Conservation (phyloP, 2,797 vertebrate genomes). For the Poeciliopsis presidionis region DNA sequence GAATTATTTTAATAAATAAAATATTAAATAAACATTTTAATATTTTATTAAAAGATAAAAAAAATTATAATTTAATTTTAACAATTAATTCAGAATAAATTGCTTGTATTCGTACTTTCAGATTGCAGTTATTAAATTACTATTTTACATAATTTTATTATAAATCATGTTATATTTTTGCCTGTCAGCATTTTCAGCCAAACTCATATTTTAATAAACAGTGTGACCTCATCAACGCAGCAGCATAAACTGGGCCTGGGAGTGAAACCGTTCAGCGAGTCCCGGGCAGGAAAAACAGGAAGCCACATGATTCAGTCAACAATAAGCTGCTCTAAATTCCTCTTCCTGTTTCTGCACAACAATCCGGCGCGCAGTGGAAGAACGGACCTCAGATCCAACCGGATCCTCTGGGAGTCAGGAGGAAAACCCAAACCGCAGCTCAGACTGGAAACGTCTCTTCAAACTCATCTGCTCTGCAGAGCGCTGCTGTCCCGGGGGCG, state of each 20-base stretch:
- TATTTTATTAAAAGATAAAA: background rate
- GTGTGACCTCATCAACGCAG: too few species aligned
- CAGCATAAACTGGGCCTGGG: background rate
- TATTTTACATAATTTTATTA: background rate
- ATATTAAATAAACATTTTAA: background rate
- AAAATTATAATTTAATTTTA: too few species aligned
- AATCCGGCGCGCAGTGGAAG: background rate
- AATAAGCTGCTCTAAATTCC: background rate
- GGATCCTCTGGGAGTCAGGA: background rate
- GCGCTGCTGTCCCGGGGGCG: conserved; percentile 17
- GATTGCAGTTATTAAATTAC: too few species aligned
- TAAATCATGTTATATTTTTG: background rate
- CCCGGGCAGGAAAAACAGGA: background rate
- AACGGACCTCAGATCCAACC: background rate
- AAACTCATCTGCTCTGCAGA: background rate
- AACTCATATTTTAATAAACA: background rate
- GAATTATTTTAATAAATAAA: background rate
- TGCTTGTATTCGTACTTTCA: too few species aligned
- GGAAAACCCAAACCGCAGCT: background rate
- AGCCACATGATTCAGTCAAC: background rate
- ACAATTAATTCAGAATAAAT: too few species aligned
- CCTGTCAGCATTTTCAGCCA: background rate
- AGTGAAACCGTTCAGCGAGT: background rate
- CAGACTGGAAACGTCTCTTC: background rate
- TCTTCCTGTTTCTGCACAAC: conserved; percentile 7